These are phyloP conservation scores for Rambutsinella grinnellia DNA, from an alignment of 2,888 invertebrate species.

Conservation along the genomic window DNA sequence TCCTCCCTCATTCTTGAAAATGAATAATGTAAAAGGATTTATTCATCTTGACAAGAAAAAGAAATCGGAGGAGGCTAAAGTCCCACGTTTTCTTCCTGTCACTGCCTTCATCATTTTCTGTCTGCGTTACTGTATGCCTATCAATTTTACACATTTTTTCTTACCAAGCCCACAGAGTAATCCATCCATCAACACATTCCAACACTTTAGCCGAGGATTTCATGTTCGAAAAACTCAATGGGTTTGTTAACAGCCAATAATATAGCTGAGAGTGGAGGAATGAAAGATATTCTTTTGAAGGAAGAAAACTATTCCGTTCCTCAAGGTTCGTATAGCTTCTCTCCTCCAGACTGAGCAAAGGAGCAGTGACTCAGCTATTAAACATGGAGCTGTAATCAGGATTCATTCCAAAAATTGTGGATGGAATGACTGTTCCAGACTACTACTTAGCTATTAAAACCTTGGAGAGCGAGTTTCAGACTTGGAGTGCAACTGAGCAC, in stretches of 20 bases:
- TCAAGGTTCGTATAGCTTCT: too few species aligned
- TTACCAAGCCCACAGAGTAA: neutral
- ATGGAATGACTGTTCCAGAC: too few species aligned
- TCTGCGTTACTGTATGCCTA: neutral
- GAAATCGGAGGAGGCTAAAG: neutral
- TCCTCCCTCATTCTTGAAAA: too few species aligned
- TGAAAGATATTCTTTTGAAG: too few species aligned
- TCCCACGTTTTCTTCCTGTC: slow-evolving; percentile 2
- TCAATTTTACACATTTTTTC: slow-evolving; percentile 21
- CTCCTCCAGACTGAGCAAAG: too few species aligned
- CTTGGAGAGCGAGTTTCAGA: too few species aligned
- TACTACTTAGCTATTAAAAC: too few species aligned
- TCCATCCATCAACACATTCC: slow-evolving; percentile 33
- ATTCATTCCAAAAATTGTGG: too few species aligned
- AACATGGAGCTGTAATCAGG: too few species aligned
- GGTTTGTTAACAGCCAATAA: slow-evolving; percentile 15
- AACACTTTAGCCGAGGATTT: neutral
- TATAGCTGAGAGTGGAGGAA: too few species aligned
- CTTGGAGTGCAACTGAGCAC: slow-evolving; percentile 12
- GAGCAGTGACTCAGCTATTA: too few species aligned
- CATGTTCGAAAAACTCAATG: neutral
- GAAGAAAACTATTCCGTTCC: too few species aligned
- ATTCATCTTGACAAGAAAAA: slow-evolving; percentile 23
- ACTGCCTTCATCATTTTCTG: slow-evolving; percentile 15
- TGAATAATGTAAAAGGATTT: slow-evolving; percentile 43